Conservation (phyloP, 2,113 vertebrate species). For the Lipotes vexillifer region DNA sequence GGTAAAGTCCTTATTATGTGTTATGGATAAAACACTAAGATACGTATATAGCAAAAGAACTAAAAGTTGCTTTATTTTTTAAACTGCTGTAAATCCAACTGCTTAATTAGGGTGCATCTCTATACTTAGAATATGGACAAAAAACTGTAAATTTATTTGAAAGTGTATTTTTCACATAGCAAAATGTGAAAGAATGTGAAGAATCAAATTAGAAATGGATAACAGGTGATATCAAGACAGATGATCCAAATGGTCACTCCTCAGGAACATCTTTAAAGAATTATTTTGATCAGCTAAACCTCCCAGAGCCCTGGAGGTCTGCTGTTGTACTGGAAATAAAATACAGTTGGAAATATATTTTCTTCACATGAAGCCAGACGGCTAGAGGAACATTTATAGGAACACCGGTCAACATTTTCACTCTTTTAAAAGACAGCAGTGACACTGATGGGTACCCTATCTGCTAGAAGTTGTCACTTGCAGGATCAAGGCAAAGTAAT, state of each 20-base stretch:
- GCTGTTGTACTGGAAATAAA: constrained; percentile 41
- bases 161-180: neutral
- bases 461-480: constrained; percentile 61
- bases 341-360: constrained; percentile 20
- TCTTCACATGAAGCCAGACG: constrained; percentile 15
- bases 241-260: neutral
- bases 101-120: neutral
- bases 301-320: neutral
- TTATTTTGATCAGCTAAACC: constrained; percentile 11
- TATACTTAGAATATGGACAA: neutral
- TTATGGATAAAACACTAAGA: neutral
- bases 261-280: neutral
- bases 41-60: neutral
- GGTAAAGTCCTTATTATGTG: neutral
- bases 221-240: neutral
- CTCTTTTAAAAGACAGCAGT: constrained; percentile 53
- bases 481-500: constrained; percentile 66
- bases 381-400: constrained; percentile 32
- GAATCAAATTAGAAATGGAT: neutral
- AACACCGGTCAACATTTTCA: constrained; percentile 52
- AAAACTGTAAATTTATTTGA: neutral
- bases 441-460: constrained; percentile 28
- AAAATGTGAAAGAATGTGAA: neutral
- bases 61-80: neutral
- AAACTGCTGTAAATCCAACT: neutral